phyloP scores from a whole-genome alignment of 2,113 vertebrate species.

The Corythornis vintsioides region DNA sequence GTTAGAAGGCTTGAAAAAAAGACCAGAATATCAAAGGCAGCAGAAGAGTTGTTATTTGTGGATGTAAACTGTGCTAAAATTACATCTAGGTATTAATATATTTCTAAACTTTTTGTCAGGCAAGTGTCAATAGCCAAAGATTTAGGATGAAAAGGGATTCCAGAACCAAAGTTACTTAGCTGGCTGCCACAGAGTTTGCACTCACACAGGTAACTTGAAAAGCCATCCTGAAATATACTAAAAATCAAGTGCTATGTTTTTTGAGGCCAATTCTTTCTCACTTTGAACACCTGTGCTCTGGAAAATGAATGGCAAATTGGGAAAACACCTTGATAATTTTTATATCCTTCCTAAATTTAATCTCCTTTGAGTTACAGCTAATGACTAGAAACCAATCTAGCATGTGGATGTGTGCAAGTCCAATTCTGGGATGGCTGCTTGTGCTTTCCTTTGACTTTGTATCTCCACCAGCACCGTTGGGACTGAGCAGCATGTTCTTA shows the following conservation, averaged over 20 bases:
- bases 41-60: neutral
- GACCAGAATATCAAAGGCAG: neutral
- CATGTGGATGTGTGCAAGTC: neutral
- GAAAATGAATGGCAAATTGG: neutral
- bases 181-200: neutral
- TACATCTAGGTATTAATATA: neutral
- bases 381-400: neutral
- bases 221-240: neutral
- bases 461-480: neutral
- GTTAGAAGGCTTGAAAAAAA: neutral
- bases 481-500: neutral
- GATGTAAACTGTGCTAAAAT: neutral
- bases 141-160: neutral
- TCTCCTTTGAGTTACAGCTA: neutral
- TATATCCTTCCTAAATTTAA: neutral
- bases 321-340: neutral
- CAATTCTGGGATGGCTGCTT: neutral
- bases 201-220: neutral
- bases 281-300: neutral
- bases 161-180: neutral
- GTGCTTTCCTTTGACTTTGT: neutral
- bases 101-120: neutral
- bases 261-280: neutral
- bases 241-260: neutral
- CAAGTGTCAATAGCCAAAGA: neutral